Evolutionary conservation across 1,140 invertebrate genomes (phyloP).

Genomic region (Panonychus citri): DNA sequence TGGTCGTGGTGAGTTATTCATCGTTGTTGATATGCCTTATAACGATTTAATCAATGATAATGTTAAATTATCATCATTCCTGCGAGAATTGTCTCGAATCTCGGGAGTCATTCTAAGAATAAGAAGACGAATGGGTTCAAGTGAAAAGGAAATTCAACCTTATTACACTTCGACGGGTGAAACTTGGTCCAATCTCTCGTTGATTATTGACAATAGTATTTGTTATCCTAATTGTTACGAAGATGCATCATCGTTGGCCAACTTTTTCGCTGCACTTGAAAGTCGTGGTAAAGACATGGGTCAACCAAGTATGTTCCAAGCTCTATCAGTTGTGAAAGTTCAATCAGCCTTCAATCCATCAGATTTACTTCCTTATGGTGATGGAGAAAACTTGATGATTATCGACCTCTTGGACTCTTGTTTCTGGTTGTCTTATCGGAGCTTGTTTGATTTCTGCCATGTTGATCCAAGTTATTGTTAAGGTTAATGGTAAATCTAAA

Average conservation of each 20-base stretch:
- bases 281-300: too few species aligned
- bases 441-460: too few species aligned
- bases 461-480: background rate
- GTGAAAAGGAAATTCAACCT: background rate
- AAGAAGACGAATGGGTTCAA: background rate
- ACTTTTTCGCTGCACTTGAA: background rate
- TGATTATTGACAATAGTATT: slow-evolving; percentile 5
- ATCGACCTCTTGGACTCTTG: too few species aligned
- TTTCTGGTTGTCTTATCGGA: too few species aligned
- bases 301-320: background rate
- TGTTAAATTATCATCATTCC: background rate
- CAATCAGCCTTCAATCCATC: background rate
- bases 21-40: slow-evolving; percentile 1
- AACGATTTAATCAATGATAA: background rate
- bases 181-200: background rate
- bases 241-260: background rate
- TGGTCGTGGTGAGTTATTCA: slow-evolving; percentile 9
- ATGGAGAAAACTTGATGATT: slow-evolving; percentile 15
- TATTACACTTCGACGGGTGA: background rate
- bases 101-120: background rate
- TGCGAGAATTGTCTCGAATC: slow-evolving; percentile 2
- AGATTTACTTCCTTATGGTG: background rate
- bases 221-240: slow-evolving; percentile 6
- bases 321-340: slow-evolving; percentile 4
- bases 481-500: slow-evolving; percentile 13